Conservation (phyloP, 2,797 vertebrate genomes). For the Pteropus rufus region DNA sequence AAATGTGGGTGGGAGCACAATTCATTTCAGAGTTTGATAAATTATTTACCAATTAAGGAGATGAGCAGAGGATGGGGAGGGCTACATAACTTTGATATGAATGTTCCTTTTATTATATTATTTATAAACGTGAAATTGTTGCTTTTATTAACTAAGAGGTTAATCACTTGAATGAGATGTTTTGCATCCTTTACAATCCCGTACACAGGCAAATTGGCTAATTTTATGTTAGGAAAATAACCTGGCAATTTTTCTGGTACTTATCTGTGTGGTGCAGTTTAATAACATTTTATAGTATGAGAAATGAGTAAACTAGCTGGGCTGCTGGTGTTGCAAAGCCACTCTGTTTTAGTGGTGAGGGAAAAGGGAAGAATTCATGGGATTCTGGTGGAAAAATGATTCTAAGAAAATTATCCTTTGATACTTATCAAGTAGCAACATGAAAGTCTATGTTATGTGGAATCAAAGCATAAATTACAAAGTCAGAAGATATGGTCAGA, state of each 20-base stretch:
- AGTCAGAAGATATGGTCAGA: not conserved
- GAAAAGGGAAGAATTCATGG: not conserved
- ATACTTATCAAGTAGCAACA: not conserved
- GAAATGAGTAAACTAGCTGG: conserved; percentile 79
- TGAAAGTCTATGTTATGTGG: not conserved
- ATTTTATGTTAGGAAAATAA: conserved; percentile 83
- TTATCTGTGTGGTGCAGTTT: conserved; percentile 83
- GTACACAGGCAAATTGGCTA: conserved; percentile 83
- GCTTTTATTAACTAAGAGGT: conserved; percentile 87
- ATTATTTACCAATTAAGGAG: conserved; percentile 87
- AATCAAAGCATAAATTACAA: not conserved
- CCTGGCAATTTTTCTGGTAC: conserved; percentile 81
- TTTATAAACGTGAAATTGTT: conserved; percentile 83
- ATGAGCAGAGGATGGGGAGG: conserved; percentile 69
- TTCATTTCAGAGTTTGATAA: conserved; percentile 83
- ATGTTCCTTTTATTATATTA: conserved; percentile 84
- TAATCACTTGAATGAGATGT: conserved; percentile 86
- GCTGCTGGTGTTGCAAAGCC: conserved; percentile 11
- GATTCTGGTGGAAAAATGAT: not conserved
- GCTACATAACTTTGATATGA: conserved; percentile 80
- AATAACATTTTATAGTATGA: conserved; percentile 80
- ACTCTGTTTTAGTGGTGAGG: not conserved
- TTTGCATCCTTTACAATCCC: conserved; percentile 82
- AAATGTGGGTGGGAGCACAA: conserved; percentile 83
- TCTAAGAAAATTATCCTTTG: not conserved